A percentile compares a stretch with the other conserved stretches of the same genome.
Conservation (phyloP, 2,797 vertebrate species). For the Rachycentron canadum region DNA sequence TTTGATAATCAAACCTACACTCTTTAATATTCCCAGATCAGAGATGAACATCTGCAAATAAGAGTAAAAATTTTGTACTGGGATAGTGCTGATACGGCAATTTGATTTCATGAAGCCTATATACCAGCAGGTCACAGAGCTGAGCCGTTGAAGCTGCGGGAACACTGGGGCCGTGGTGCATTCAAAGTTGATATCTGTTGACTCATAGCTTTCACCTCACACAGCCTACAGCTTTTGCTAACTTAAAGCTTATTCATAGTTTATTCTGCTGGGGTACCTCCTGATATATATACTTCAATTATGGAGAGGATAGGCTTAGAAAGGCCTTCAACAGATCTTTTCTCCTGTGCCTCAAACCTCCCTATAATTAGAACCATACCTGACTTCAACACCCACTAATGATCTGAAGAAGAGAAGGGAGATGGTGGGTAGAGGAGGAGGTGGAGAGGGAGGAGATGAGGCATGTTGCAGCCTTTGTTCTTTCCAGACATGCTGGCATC, state of each 20-base stretch:
- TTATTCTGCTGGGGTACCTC: constrained; percentile 44
- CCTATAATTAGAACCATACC: constrained; percentile 83
- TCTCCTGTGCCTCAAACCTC: constrained; percentile 60
- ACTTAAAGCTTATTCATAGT: constrained; percentile 51
- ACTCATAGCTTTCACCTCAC: constrained; percentile 65
- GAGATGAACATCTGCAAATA: constrained; percentile 33
- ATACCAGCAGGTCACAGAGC: constrained; percentile 72
- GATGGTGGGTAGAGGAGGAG: constrained; percentile 56
- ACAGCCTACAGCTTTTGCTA: constrained; percentile 46
- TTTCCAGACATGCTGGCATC: constrained; percentile 77
- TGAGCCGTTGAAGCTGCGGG: constrained; percentile 64
- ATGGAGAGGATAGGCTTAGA: constrained; percentile 37
- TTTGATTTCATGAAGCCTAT: constrained; percentile 55
- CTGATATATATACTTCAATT: constrained; percentile 22
- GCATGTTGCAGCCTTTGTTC: constrained; percentile 78
- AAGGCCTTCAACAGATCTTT: constrained; percentile 46
- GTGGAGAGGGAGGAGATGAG: constrained; percentile 61
- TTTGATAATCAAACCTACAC: constrained; percentile 41
- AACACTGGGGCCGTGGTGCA: constrained; percentile 37
- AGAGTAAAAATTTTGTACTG: constrained; percentile 21
- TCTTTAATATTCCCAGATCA: constrained; percentile 31
- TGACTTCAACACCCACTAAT: constrained; percentile 80
- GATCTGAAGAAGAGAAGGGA: constrained; percentile 65
- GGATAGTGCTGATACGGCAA: constrained; percentile 62
- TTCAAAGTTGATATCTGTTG: constrained; percentile 64